These are phyloP conservation scores for Apodemia hepburni DNA, from an alignment of 2,888 invertebrate species.

Conservation along the genomic window DNA sequence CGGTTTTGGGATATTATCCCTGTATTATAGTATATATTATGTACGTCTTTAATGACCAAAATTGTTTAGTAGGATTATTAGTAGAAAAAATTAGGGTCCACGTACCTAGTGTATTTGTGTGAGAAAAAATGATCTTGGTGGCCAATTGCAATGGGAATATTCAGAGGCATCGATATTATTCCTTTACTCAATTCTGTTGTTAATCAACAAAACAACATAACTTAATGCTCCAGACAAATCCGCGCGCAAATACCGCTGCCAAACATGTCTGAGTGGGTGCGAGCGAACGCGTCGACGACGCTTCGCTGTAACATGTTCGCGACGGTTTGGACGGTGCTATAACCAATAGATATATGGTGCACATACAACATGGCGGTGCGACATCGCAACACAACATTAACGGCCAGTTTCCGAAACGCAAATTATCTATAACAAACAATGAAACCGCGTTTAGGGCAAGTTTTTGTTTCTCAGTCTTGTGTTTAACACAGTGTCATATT, in stretches of 20 bases:
- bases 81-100: neutral
- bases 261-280: neutral
- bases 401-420: too few relatives aligned
- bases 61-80: neutral
- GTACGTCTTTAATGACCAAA: constrained; percentile 4
- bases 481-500: too few relatives aligned
- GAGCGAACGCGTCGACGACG: neutral
- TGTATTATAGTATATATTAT: neutral
- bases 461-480: too few relatives aligned
- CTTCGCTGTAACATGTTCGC: neutral
- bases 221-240: neutral
- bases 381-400: neutral
- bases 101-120: neutral
- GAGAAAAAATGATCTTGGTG: neutral
- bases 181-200: neutral
- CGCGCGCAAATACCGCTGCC: neutral
- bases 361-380: neutral
- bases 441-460: too few relatives aligned
- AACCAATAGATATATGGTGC: neutral
- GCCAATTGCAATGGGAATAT: neutral
- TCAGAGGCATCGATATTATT: neutral
- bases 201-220: neutral
- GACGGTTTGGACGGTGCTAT: neutral
- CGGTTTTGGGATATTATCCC: neutral
- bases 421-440: too few relatives aligned